phyloP scores from a whole-genome alignment of 2,888 invertebrate genomes.

The Athrips mouffetella region DNA sequence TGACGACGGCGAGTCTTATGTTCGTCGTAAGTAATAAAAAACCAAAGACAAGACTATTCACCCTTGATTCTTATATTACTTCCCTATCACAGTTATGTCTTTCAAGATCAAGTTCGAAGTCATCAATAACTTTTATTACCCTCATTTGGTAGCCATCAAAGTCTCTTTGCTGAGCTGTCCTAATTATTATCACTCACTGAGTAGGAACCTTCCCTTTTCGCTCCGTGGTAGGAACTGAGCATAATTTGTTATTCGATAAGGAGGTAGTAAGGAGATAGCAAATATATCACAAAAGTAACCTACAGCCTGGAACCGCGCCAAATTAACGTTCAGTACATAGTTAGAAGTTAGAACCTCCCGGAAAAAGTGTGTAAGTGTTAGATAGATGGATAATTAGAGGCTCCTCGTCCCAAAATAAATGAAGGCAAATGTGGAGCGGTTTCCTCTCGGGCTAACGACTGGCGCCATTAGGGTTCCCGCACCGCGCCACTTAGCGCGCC shows the following conservation, averaged over 20 bases:
- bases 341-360: not conserved
- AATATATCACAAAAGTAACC: too few relatives aligned
- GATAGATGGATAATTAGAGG: constrained; percentile 17
- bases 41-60: not conserved
- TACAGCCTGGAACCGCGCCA: not conserved
- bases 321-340: not conserved
- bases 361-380: constrained; percentile 13
- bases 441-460: constrained; percentile 15
- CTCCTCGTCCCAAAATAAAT: constrained; percentile 18
- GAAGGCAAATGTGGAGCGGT: constrained; percentile 12
- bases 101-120: not conserved
- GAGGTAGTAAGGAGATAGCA: too few relatives aligned
- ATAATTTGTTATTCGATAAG: too few relatives aligned
- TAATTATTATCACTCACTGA: not conserved
- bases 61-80: constrained; percentile 5
- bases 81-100: not conserved
- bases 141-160: constrained; percentile 2
- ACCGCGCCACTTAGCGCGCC: constrained; percentile 3
- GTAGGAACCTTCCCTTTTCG: too few relatives aligned
- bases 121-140: constrained; percentile 6
- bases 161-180: constrained; percentile 3
- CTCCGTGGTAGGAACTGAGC: too few relatives aligned
- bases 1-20: not conserved
- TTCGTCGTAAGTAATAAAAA: not conserved
- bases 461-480: constrained; percentile 9